These are phyloP conservation scores for Tamandua tetradactyla DNA, from an alignment of 2,797 vertebrate genomes.

Conservation along the genomic window DNA sequence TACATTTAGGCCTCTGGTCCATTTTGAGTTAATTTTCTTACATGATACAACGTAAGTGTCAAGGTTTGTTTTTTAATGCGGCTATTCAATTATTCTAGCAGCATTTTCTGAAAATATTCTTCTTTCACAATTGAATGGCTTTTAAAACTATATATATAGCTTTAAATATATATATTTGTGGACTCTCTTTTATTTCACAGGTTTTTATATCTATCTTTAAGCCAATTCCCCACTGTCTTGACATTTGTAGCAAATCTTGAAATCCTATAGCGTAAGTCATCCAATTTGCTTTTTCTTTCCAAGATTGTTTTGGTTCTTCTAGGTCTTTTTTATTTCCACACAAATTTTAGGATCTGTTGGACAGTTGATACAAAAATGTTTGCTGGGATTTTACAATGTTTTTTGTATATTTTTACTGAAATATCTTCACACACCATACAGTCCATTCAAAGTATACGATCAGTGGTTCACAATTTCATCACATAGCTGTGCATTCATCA, in stretches of 20 bases:
- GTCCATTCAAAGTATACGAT: too few relatives aligned
- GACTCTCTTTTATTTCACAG: neutral
- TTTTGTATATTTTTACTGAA: too few relatives aligned
- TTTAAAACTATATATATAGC: neutral
- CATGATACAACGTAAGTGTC: too few relatives aligned
- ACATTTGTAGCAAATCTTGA: neutral
- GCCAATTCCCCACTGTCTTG: too few relatives aligned
- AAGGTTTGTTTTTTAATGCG: neutral
- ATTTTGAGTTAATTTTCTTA: too few relatives aligned
- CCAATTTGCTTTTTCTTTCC: too few relatives aligned
- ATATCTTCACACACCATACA: too few relatives aligned
- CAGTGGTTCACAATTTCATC: too few relatives aligned
- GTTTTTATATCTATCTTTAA: neutral
- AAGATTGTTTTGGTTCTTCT: too few relatives aligned
- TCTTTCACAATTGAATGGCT: neutral
- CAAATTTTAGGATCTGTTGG: neutral
- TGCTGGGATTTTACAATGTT: neutral
- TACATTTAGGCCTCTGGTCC: too few relatives aligned
- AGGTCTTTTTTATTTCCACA: neutral
- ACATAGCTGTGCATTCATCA: too few relatives aligned
- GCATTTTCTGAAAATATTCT: neutral
- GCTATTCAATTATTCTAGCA: neutral
- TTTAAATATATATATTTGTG: too few relatives aligned
- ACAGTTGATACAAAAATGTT: neutral
- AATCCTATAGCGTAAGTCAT: neutral